Conservation (phyloP, 2,113 vertebrate species). For the Zeus faber region DNA sequence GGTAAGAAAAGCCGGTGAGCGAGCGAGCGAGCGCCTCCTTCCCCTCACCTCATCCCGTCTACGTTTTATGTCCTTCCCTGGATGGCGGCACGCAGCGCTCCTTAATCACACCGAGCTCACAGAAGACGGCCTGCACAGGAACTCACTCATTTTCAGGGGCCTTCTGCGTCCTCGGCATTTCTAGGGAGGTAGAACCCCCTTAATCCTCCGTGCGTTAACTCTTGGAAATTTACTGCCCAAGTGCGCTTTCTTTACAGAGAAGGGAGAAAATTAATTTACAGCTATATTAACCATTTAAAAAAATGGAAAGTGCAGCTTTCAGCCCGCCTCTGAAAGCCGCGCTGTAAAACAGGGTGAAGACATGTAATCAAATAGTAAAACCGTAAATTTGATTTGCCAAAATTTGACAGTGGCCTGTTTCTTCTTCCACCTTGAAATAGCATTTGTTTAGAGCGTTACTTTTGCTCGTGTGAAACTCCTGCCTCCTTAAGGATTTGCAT, state of each 20-base stretch:
- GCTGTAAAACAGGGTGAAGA: constrained; percentile 53
- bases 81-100: constrained; percentile 15
- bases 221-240: constrained; percentile 60
- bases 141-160: constrained; percentile 44
- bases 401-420: constrained; percentile 1
- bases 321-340: constrained; percentile 41
- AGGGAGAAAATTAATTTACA: constrained; percentile 65
- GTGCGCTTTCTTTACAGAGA: constrained; percentile 45
- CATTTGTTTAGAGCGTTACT: constrained; percentile 21
- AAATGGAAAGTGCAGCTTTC: constrained; percentile 58
- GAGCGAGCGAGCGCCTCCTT: too few species aligned
- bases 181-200: too few species aligned
- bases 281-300: constrained; percentile 55
- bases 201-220: too few species aligned
- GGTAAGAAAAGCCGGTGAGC: too few species aligned
- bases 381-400: constrained; percentile 28
- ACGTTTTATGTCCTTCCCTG: too few species aligned
- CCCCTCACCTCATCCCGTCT: too few species aligned
- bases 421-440: constrained; percentile 6
- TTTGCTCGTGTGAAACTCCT: constrained; percentile 1
- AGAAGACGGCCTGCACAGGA: constrained; percentile 40
- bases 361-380: constrained; percentile 53
- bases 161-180: constrained; percentile 20
- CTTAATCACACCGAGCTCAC: constrained; percentile 49
- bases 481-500: constrained; percentile 47